These are phyloP conservation scores for Plodia interpunctella DNA, from an alignment of 1,140 invertebrate species.

Conservation along the genomic window DNA sequence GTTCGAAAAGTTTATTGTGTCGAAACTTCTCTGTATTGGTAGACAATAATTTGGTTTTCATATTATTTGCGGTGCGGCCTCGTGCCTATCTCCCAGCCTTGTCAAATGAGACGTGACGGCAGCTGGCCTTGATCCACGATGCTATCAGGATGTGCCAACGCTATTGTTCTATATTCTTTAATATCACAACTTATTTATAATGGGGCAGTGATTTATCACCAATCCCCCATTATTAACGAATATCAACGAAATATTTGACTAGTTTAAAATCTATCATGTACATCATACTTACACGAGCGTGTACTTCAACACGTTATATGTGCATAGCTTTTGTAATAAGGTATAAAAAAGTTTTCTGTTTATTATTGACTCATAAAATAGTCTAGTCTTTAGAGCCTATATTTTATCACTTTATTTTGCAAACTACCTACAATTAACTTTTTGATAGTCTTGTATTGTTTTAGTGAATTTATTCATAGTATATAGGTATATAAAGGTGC, in stretches of 20 bases:
- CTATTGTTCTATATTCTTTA: conserved; percentile 5
- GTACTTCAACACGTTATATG: too few relatives aligned
- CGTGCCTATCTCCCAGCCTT: conserved; percentile 4
- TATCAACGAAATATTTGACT: background rate
- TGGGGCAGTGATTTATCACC: background rate
- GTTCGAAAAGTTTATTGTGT: background rate
- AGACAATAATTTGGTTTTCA: conserved; percentile 3
- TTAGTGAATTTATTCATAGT: too few relatives aligned
- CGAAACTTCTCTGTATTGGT: background rate
- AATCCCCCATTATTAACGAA: background rate
- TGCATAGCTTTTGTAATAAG: too few relatives aligned
- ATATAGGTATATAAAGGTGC: too few relatives aligned
- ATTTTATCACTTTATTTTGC: too few relatives aligned
- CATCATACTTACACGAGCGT: too few relatives aligned
- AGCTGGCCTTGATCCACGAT: background rate
- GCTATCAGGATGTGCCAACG: conserved; percentile 6
- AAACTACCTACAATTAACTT: too few relatives aligned
- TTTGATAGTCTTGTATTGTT: too few relatives aligned
- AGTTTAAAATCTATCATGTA: background rate
- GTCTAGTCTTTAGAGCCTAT: too few relatives aligned
- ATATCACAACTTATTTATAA: background rate
- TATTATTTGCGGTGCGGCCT: conserved; percentile 3
- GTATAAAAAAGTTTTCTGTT: too few relatives aligned
- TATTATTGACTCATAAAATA: too few relatives aligned
- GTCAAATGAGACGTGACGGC: conserved; percentile 5